Conservation (phyloP, 2,113 vertebrate species). For the Leptosomus discolor region DNA sequence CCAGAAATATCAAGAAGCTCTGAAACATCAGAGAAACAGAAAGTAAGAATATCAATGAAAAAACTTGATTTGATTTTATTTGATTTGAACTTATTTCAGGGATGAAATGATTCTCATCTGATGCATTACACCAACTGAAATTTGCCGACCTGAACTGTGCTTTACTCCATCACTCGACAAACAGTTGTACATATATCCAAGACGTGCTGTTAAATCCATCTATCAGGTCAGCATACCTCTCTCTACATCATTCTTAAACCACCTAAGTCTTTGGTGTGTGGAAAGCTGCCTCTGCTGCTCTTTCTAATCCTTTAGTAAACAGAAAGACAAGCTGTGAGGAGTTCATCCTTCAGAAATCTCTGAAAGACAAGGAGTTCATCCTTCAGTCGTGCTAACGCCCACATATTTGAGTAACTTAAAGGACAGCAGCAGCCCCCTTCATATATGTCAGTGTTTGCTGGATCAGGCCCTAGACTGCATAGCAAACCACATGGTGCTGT, state of each 20-base stretch:
- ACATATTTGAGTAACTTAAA: background rate
- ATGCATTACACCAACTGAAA: background rate
- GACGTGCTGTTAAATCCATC: background rate
- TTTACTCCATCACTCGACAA: fast-evolving
- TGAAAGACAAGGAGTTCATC: background rate
- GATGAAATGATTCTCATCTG: background rate
- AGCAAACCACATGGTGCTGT: background rate
- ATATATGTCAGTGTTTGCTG: fast-evolving
- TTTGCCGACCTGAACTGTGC: background rate
- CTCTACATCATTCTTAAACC: background rate
- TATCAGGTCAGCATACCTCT: background rate
- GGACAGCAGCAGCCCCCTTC: background rate
- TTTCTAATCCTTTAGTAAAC: background rate
- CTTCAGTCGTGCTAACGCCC: background rate
- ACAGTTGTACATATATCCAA: background rate
- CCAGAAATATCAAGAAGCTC: background rate
- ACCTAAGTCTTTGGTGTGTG: fast-evolving
- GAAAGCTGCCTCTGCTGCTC: background rate
- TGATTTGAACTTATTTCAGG: background rate
- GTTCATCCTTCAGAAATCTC: background rate
- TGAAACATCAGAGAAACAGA: background rate
- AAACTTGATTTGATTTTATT: background rate
- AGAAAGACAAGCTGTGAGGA: background rate
- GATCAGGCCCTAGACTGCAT: no score
- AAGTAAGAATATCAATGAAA: background rate